Evolutionary conservation across 2,888 invertebrate genomes (phyloP).

Genomic region (Melieria crassipennis): DNA sequence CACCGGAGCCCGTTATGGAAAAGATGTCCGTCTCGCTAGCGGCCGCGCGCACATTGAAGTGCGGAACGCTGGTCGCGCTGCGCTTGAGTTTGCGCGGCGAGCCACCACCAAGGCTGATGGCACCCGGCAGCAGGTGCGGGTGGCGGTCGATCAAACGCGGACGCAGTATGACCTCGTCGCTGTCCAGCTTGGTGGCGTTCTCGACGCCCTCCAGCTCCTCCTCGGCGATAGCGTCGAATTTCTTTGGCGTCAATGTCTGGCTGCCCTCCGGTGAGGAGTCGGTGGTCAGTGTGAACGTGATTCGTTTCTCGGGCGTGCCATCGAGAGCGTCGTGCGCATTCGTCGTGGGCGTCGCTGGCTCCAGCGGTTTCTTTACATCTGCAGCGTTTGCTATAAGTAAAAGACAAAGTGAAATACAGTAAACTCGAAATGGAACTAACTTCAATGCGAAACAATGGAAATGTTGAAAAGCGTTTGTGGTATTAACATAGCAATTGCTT

Average conservation of each 20-base stretch:
- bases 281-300: conserved; percentile 58
- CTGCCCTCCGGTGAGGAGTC: conserved; percentile 61
- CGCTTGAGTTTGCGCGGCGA: conserved; percentile 56
- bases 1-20: conserved; percentile 58
- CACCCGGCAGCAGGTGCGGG: conserved; percentile 51
- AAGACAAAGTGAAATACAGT: not conserved
- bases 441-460: not conserved
- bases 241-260: conserved; percentile 55
- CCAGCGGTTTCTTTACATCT: not conserved
- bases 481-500: too few species aligned
- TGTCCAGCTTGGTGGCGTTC: conserved; percentile 25
- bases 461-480: too few species aligned
- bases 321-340: conserved; percentile 11
- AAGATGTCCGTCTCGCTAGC: conserved; percentile 65
- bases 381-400: conserved; percentile 42
- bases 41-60: conserved; percentile 58
- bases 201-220: conserved; percentile 50
- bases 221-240: conserved; percentile 60
- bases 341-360: not conserved
- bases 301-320: conserved; percentile 53
- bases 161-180: conserved; percentile 57
- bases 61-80: conserved; percentile 63
- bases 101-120: conserved; percentile 12
- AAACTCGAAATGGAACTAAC: not conserved
- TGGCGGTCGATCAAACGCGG: conserved; percentile 59